Evolutionary conservation across 1,140 invertebrate genomes (phyloP).

Genomic region (Drosophila baimaii): DNA sequence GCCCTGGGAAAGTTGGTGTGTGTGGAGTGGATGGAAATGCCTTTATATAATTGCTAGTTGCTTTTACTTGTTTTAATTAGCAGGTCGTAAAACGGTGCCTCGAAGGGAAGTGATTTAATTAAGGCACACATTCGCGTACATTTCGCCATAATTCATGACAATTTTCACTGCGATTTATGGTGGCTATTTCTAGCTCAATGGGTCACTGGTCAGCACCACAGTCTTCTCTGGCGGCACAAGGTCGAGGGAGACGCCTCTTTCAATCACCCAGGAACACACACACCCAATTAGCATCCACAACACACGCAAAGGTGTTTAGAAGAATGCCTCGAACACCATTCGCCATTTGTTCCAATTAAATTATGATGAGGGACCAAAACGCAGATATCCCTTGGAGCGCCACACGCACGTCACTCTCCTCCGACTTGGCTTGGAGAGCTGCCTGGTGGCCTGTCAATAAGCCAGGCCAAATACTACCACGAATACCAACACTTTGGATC

Average conservation of each 20-base stretch:
- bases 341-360: slow-evolving; percentile 48
- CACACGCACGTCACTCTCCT: slow-evolving; percentile 44
- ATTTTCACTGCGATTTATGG: slow-evolving; percentile 35
- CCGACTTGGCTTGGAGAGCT: neutral
- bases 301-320: slow-evolving; percentile 63
- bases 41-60: slow-evolving; percentile 46
- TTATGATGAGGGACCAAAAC: slow-evolving; percentile 41
- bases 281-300: slow-evolving; percentile 35
- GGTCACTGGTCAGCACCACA: slow-evolving; percentile 13
- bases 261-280: slow-evolving; percentile 1
- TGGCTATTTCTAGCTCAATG: slow-evolving; percentile 15
- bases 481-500: neutral
- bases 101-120: slow-evolving; percentile 50
- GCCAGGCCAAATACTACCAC: slow-evolving; percentile 2
- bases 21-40: slow-evolving; percentile 54
- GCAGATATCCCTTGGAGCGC: slow-evolving; percentile 42
- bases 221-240: slow-evolving; percentile 11
- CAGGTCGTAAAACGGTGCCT: slow-evolving; percentile 42
- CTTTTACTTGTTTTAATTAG: slow-evolving; percentile 62
- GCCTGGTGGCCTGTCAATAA: slow-evolving; percentile 52
- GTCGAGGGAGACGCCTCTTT: slow-evolving; percentile 7
- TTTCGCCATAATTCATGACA: slow-evolving; percentile 36
- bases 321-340: slow-evolving; percentile 34
- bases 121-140: slow-evolving; percentile 17
- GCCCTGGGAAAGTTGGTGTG: slow-evolving; percentile 48